Conservation (phyloP, 1,140 invertebrate genomes). For the Tribolium madens region DNA sequence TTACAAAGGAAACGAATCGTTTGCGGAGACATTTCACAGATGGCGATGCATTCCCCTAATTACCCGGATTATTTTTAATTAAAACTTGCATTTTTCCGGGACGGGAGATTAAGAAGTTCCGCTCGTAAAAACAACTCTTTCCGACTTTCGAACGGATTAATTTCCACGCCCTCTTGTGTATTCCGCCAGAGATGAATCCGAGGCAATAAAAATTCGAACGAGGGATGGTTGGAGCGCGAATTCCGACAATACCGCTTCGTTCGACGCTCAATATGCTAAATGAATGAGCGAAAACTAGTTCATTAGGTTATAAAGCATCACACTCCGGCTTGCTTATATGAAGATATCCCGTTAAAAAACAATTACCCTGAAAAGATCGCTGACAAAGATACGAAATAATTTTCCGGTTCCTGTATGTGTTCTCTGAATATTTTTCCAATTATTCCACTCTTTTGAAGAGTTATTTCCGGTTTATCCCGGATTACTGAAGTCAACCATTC, state of each 20-base stretch:
- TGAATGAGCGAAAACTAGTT: slow-evolving; percentile 34
- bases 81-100: slow-evolving; percentile 24
- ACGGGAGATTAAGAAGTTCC: background rate
- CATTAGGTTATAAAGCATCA: slow-evolving; percentile 9
- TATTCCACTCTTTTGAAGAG: slow-evolving; percentile 11
- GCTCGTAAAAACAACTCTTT: background rate
- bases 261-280: slow-evolving; percentile 21
- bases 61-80: slow-evolving; percentile 19
- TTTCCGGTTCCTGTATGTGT: background rate
- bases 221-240: background rate
- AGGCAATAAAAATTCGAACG: background rate
- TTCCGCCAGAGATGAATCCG: background rate
- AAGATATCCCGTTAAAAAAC: slow-evolving; percentile 7
- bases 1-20: slow-evolving; percentile 18
- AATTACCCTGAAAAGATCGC: background rate
- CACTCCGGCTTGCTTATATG: background rate
- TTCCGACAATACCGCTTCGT: background rate
- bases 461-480: slow-evolving; percentile 30
- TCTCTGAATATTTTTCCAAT: slow-evolving; percentile 22
- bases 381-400: background rate
- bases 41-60: slow-evolving; percentile 17
- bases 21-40: background rate
- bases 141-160: background rate
- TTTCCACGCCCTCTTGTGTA: background rate
- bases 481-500: slow-evolving; percentile 28